Evolutionary conservation across 1,140 invertebrate species (phyloP).

Genomic region (Papilio dardanus): DNA sequence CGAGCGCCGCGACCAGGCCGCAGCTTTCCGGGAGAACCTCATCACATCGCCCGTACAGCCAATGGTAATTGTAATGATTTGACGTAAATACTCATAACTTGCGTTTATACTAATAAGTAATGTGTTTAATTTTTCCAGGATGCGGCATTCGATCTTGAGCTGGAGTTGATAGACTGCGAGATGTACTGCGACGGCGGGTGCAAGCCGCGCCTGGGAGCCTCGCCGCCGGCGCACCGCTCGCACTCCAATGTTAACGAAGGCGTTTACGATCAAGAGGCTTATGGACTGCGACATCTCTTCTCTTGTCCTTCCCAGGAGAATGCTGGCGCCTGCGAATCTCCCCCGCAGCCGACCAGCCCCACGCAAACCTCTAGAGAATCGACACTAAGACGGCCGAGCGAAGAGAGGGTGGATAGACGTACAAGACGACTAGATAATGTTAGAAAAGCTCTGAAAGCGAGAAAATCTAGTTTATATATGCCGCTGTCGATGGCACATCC

Average conservation of each 20-base stretch:
- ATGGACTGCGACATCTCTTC: slow-evolving; percentile 59
- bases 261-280: slow-evolving; percentile 56
- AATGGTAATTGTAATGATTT: slow-evolving; percentile 40
- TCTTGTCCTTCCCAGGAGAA: slow-evolving; percentile 59
- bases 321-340: slow-evolving; percentile 83
- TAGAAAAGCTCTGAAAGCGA: slow-evolving; percentile 68
- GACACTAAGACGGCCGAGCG: slow-evolving; percentile 62
- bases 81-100: not conserved
- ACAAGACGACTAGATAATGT: slow-evolving; percentile 64
- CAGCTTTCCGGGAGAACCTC: slow-evolving; percentile 65
- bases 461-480: slow-evolving; percentile 84
- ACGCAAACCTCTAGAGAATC: slow-evolving; percentile 81
- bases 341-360: slow-evolving; percentile 89
- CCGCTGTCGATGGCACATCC: slow-evolving; percentile 72
- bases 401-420: slow-evolving; percentile 62
- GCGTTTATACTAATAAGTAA: not conserved
- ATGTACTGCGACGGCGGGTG: slow-evolving; percentile 72
- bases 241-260: slow-evolving; percentile 58
- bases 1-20: slow-evolving; percentile 41
- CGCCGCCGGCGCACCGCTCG: slow-evolving; percentile 60
- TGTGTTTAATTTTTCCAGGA: slow-evolving; percentile 52
- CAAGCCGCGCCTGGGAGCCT: slow-evolving; percentile 67
- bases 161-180: slow-evolving; percentile 74
- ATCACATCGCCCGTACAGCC: slow-evolving; percentile 64
- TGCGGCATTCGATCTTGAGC: slow-evolving; percentile 67